Base-by-base conservation (phyloP, 2,888 invertebrate species). In the Teleogryllus oceanicus region DNA sequence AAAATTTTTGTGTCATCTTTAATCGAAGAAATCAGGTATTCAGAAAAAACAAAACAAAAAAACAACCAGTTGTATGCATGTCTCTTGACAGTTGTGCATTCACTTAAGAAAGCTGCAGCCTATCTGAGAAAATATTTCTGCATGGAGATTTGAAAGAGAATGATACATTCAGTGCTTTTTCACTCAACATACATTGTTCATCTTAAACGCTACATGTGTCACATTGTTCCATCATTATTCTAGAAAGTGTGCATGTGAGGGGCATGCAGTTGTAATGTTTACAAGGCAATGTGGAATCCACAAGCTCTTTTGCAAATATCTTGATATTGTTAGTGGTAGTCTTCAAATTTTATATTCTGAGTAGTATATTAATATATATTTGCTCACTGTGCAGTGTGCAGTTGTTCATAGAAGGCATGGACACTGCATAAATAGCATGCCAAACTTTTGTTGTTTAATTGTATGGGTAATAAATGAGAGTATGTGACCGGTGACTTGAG, bases 101-200 rank as follows among this genome's bases (percentile, higher is more conserved):
- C 62, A 62, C 37, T 62, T 62, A 62, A 62, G 62, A 62, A 62
- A 62, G n/a, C n/a, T 62, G 13, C 62, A 62, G 62, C 62, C 62
- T 62, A 62, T 62, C n/a, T 62, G 62, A 62, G 62, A n/a, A 62
- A 62, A 62, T 37, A 62, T 62, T 62, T 62, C 62, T 62, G 62
- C 62, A 62, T 62, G 62, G 62, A 62, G 62, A 18, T 62, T 18
- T 62, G 62, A 62, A 62, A 62, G 62, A 62, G 62, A 62, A 62
- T 62, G 62, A 62, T 62, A 62, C n/a, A n/a, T 62, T 62, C 62
- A 62, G 62, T 62, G 62, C 62, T 62, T 62, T 62, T 62, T 62
- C 62, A 62, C 62, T 62, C n/a, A n/a, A 62, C 62, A 62, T 62
- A 62, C 62, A 62, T 13, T 62, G 37, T 37, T 37, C 37, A 37